Base-by-base conservation (phyloP, 2,888 invertebrate species). In the Axea sp. region DNA sequence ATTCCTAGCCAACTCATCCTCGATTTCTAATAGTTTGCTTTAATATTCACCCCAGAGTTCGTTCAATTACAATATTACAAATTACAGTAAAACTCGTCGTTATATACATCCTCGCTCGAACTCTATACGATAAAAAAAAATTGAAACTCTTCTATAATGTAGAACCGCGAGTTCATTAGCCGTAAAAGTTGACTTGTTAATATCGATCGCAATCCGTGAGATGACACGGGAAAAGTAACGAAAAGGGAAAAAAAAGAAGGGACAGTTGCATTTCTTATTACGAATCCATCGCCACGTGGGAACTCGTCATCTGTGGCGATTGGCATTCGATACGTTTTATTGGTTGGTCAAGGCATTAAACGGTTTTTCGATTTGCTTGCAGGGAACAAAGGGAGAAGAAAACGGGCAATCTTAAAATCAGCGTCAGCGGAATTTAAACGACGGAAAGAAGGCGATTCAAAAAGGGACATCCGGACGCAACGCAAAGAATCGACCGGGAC, bases 381-480 rank as follows among this genome's bases (percentile, higher is more conserved):
- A 93, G 94, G 93, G 93, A 92, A 91, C 93, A 92, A 92, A 93
- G 93, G 93, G 93, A 93, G 93, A 94, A 93, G 93, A 94, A 93
- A 92, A 91, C 92, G 93, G 93, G 93, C 93, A 93, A 91, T 92
- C 93, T 93, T 93, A 94, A 91, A 89, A 92, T 93, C 89, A 93
- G 91, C 90, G 91, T 93, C 89, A 90, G 90, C 86, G 91, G 92
- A 88, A 92, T 91, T 89, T 91, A 84, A 86, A 76, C 33, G n/a
- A 11, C 26, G 19, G 15, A 37, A 24, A 30, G 24, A 53, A 14
- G 26, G 33, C 33, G 19, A 71, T 14, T 9, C 11, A 28, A 41
- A 17, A 41, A 17, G 4, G 17, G 28, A 53, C 37, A 53, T 31
- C 30, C 68, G 65, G 51, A 62, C 33, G 17, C 26, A 45, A 45